Evolutionary conservation across 2,888 invertebrate species (phyloP).

Genomic region (Ethmia dodecea): DNA sequence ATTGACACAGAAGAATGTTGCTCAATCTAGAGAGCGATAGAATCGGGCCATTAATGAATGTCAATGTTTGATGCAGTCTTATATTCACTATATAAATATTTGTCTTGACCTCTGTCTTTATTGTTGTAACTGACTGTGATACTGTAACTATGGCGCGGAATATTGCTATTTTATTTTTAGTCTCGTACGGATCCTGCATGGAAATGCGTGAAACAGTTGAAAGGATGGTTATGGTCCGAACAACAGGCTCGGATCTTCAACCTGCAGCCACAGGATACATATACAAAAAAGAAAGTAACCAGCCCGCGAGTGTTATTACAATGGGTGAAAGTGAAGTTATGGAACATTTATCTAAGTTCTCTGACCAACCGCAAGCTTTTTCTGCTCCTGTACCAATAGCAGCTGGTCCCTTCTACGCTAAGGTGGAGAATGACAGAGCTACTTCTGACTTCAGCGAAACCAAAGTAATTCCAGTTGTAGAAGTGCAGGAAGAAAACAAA

Average conservation of each 20-base stretch:
- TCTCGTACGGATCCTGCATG: constrained; percentile 46
- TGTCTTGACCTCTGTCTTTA: constrained; percentile 58
- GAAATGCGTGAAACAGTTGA: constrained; percentile 69
- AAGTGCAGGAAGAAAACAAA: constrained; percentile 41
- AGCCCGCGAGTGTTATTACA: constrained; percentile 63
- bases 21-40: constrained; percentile 65
- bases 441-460: constrained; percentile 40
- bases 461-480: constrained; percentile 56
- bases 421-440: constrained; percentile 44
- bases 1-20: constrained; percentile 74
- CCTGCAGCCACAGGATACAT: constrained; percentile 78
- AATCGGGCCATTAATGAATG: constrained; percentile 66
- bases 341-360: constrained; percentile 57
- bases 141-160: constrained; percentile 52
- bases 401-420: constrained; percentile 42
- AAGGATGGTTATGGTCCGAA: constrained; percentile 75
- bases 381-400: constrained; percentile 42
- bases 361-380: constrained; percentile 50
- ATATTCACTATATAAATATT: constrained; percentile 66
- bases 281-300: constrained; percentile 67
- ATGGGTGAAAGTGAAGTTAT: constrained; percentile 65
- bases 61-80: constrained; percentile 57
- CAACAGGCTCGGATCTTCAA: constrained; percentile 76
- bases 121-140: constrained; percentile 44
- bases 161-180: constrained; percentile 37